phyloP scores from a whole-genome alignment of 1,140 invertebrate genomes.

The Penaeus indicus region DNA sequence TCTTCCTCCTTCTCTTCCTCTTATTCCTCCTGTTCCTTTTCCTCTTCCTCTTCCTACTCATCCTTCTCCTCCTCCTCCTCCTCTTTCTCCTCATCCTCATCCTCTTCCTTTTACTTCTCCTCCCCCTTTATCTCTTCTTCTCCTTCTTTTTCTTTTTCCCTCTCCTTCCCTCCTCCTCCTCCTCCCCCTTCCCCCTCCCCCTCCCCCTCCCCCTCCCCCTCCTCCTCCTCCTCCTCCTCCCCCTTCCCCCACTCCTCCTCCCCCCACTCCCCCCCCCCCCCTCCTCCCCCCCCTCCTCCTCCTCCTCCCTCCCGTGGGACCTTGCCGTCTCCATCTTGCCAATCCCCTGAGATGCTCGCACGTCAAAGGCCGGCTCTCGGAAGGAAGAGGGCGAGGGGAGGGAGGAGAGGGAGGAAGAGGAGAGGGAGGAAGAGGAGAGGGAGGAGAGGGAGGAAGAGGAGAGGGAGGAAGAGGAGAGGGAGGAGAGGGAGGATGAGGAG shows the following conservation, averaged over 20 bases:
- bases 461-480: background rate
- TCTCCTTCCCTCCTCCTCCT: no score
- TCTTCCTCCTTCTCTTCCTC: background rate
- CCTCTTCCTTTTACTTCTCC: no score
- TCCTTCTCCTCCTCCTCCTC: background rate
- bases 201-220: background rate
- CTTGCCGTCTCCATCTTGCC: no score
- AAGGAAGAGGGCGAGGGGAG: background rate
- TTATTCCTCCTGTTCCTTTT: background rate
- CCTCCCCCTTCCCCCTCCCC: background rate
- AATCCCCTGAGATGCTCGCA: no score
- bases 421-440: background rate
- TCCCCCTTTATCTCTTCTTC: background rate
- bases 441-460: background rate
- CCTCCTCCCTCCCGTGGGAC: no score
- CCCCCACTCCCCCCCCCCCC: no score
- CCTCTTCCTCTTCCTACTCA: background rate
- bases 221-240: background rate
- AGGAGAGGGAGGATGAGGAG: no score
- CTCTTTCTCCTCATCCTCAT: no score
- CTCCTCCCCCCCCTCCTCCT: no score
- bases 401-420: background rate
- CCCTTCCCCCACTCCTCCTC: background rate
- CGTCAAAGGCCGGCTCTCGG: background rate
- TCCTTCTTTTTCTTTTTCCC: background rate